phyloP scores from a whole-genome alignment of 2,113 vertebrate species.

The Neofelis nebulosa region DNA sequence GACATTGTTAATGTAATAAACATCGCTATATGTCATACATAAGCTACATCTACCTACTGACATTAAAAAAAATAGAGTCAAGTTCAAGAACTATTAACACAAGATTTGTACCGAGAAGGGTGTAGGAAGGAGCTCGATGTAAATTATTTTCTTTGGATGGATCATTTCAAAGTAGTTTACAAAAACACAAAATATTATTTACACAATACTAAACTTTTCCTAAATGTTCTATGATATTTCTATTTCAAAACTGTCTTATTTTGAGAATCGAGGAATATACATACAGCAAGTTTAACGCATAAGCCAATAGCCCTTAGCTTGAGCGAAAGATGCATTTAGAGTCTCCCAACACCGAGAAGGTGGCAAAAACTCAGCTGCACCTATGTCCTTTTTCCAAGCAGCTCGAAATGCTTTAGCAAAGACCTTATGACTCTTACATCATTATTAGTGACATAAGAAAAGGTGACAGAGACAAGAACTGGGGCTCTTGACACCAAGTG shows the following conservation, averaged over 20 bases:
- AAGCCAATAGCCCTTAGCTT: background rate
- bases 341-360: conserved; percentile 41
- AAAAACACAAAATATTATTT: conserved; percentile 51
- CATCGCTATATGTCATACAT: background rate
- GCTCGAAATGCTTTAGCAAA: background rate
- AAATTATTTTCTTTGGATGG: conserved; percentile 51
- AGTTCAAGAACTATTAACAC: conserved; percentile 37
- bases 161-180: conserved; percentile 18
- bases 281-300: background rate
- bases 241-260: background rate
- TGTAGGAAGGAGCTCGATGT: background rate
- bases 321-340: background rate
- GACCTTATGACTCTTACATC: background rate
- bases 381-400: background rate
- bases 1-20: background rate
- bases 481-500: background rate
- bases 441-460: background rate
- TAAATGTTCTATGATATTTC: conserved; percentile 23
- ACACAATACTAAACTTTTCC: conserved; percentile 10
- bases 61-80: background rate
- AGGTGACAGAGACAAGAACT: background rate
- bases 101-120: background rate
- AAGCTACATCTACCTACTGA: background rate
- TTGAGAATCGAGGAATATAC: background rate
- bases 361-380: background rate